These are phyloP conservation scores for Drosophila quinaria DNA, from an alignment of 2,888 invertebrate genomes.

Conservation along the genomic window DNA sequence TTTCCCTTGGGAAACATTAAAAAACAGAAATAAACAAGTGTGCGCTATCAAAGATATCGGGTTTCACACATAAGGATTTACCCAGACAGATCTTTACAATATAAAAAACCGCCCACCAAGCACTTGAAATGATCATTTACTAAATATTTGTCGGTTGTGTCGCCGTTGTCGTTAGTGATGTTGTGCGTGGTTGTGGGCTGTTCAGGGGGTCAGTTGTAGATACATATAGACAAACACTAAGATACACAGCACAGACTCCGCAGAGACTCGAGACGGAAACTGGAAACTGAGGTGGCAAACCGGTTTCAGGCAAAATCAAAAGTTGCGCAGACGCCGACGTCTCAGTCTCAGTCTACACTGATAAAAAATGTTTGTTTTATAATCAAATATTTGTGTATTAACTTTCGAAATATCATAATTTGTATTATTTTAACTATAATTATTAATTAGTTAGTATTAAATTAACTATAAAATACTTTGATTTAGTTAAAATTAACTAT, in stretches of 20 bases:
- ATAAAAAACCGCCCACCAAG: constrained; percentile 48
- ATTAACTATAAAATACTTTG: too few species aligned
- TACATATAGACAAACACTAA: constrained; percentile 24
- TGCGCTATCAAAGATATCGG: neutral
- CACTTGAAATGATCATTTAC: constrained; percentile 56
- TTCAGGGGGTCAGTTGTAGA: constrained; percentile 54
- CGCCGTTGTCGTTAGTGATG: constrained; percentile 12
- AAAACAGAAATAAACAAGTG: neutral
- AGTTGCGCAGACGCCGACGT: constrained; percentile 72
- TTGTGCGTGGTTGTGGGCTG: constrained; percentile 38
- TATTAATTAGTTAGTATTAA: too few species aligned
- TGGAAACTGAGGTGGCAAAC: constrained; percentile 52
- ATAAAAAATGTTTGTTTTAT: neutral
- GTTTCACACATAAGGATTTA: constrained; percentile 1
- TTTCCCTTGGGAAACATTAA: neutral
- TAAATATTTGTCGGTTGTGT: constrained; percentile 60
- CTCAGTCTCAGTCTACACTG: constrained; percentile 2
- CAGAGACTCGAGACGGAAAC: constrained; percentile 31
- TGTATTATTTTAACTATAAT: too few species aligned
- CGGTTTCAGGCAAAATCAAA: constrained; percentile 80
- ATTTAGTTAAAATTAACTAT: too few species aligned
- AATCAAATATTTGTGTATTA: neutral
- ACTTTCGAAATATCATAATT: neutral
- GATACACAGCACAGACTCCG: constrained; percentile 45
- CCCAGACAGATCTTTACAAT: neutral